These are phyloP conservation scores for Paradisaea rubra DNA, from an alignment of 2,113 vertebrate species.

Conservation along the genomic window DNA sequence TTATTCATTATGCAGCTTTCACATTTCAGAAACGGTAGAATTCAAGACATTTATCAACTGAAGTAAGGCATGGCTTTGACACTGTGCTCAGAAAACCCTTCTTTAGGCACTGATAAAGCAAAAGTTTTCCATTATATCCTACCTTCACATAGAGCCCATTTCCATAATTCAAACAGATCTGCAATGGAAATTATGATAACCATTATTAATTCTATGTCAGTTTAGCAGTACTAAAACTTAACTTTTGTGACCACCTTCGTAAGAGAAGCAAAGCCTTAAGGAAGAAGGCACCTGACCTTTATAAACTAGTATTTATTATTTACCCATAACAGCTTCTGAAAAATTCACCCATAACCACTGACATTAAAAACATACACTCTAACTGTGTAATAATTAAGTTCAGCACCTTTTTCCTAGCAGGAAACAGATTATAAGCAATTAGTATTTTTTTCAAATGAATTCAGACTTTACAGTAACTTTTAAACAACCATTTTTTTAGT, in stretches of 20 bases:
- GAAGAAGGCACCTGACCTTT: not conserved
- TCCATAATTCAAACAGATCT: slow-evolving; percentile 67
- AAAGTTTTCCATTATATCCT: not conserved
- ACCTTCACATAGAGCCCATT: slow-evolving; percentile 71
- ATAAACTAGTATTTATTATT: not conserved
- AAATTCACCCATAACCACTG: not conserved
- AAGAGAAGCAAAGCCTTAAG: not conserved
- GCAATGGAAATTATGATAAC: slow-evolving; percentile 36
- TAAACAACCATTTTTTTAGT: not conserved
- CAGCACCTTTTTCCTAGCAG: not conserved
- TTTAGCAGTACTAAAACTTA: not conserved
- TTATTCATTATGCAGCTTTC: not conserved
- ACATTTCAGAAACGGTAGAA: not conserved
- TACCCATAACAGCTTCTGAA: not conserved
- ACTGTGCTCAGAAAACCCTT: not conserved
- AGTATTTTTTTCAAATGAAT: not conserved
- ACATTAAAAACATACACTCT: not conserved
- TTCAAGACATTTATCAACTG: not conserved
- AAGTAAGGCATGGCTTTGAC: not conserved
- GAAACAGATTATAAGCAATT: not conserved
- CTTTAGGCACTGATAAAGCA: not conserved
- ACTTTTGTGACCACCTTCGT: not conserved
- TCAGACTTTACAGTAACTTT: not conserved
- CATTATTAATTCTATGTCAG: not conserved
- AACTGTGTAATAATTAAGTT: not conserved